Conservation (phyloP, 2,888 invertebrate genomes). For the Creontiades dilutus region DNA sequence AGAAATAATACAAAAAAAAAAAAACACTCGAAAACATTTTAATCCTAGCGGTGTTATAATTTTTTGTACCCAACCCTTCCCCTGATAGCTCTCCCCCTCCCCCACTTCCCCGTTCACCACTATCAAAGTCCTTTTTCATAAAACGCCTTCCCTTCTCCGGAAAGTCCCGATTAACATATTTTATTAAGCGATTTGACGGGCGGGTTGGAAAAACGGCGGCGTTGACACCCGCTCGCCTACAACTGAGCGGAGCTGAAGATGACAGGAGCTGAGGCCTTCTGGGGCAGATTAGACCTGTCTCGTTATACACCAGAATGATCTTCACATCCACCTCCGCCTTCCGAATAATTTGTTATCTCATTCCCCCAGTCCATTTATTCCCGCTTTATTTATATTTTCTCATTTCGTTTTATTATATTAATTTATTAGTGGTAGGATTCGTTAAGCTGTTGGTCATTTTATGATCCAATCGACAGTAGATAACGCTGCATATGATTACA, state of each 20-base stretch:
- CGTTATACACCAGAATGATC: conserved; percentile 51
- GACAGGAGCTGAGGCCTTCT: conserved; percentile 28
- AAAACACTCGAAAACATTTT: background rate
- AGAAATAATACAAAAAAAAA: background rate
- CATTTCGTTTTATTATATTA: too few species aligned
- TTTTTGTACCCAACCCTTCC: background rate
- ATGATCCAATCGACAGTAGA: too few species aligned
- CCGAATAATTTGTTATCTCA: background rate
- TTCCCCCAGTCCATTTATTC: background rate
- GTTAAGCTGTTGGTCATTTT: too few species aligned
- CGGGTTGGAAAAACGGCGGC: conserved; percentile 30
- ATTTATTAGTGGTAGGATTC: too few species aligned
- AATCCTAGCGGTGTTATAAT: conserved; percentile 2
- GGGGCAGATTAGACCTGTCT: conserved; percentile 55
- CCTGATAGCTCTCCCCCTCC: too few species aligned
- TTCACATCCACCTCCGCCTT: conserved; percentile 34
- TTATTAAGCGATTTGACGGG: conserved; percentile 53
- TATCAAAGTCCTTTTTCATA: conserved; percentile 2
- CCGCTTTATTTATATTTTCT: background rate
- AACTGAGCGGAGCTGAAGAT: conserved; percentile 16
- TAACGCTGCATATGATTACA: too few species aligned
- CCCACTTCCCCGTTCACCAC: background rate
- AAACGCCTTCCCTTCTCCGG: background rate
- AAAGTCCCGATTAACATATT: conserved; percentile 54
- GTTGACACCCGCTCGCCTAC: conserved; percentile 23